phyloP scores from a whole-genome alignment of 2,113 vertebrate species.

The Osmerus eperlanus region DNA sequence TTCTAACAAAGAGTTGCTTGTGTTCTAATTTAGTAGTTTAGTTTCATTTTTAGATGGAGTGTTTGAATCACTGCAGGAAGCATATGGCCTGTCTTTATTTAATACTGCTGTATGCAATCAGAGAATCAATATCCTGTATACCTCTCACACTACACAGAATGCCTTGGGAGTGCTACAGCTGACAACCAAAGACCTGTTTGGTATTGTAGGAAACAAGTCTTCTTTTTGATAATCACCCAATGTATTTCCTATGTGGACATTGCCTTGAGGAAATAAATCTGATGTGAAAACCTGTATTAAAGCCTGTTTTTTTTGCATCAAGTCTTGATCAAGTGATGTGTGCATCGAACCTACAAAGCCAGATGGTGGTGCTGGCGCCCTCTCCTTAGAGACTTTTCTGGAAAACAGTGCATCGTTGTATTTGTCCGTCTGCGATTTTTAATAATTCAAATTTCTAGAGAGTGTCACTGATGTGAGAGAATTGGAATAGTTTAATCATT shows the following conservation, averaged over 20 bases:
- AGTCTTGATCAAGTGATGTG: no score
- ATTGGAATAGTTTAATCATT: no score
- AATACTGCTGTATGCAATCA: conserved; percentile 51
- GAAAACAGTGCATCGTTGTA: no score
- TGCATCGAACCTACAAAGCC: no score
- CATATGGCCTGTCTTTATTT: not conserved
- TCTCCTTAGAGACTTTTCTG: no score
- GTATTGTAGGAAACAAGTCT: conserved; percentile 29
- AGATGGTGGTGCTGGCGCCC: no score
- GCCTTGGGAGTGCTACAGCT: conserved; percentile 42
- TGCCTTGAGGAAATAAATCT: conserved; percentile 60
- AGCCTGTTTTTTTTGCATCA: no score
- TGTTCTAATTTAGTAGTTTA: conserved; percentile 40
- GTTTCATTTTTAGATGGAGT: conserved; percentile 29
- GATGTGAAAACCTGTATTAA: conserved; percentile 13
- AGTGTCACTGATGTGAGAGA: no score
- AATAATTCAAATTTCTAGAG: no score
- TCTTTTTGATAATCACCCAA: conserved; percentile 50
- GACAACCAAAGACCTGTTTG: conserved; percentile 38
- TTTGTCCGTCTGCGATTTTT: no score
- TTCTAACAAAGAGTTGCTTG: conserved; percentile 19
- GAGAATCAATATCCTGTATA: conserved; percentile 13
- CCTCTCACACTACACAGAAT: conserved; percentile 41
- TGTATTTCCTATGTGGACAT: conserved; percentile 57
- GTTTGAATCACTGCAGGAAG: conserved; percentile 38